Evolutionary conservation across 2,888 invertebrate genomes (phyloP), one percentile per base, ranked within the genome.

Genomic region (Agrotis segetum): DNA sequence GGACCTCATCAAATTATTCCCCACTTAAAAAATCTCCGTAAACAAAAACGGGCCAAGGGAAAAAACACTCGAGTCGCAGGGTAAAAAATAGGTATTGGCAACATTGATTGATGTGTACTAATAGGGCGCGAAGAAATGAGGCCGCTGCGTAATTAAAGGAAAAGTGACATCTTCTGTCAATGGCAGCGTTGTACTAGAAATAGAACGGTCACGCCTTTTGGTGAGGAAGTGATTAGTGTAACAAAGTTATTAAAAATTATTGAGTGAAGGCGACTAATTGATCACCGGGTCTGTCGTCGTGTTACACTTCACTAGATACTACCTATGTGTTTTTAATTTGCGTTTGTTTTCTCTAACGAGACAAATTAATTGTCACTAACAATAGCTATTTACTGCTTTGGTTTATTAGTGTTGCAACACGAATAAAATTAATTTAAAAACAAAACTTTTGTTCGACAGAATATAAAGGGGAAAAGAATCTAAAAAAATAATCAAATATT

Each of bases 21-120:
- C 93, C 94, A 94, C 95, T 95, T 95, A 95, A 96, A 96, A 96
- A 96, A 95, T 95, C 95, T 93, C 89, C 93, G 93, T 94, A 96
- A 96, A 96, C 95, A 96, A 96, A 96, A 96, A 96, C 93, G 91
- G 91, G 88, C 87, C 89, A 90, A 91, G 89, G 91, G 91, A 93
- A 94, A 94, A 95, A 96, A 95, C 90, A 93, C 90, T 92, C 88
- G 88, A 92, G 92, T 92, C 74, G 74, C 83, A 89, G 91, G 91
- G 90, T 93, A 96, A 96, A 96, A 96, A 96, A 95, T 95, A 95
- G 94, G 94, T 96, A 96, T 96, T 96, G 96, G 96, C 96, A 96
- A 96, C 96, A 95, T 96, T 96, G 96, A 96, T 96, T 96, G 96
- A 96, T 96, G 96, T 92, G 92, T 95, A 96, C 96, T 96, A 96